Percentiles rank a stretch among this genome's conserved stretches.
These are phyloP conservation scores for Netelia melanura DNA, from an alignment of 2,888 invertebrate species.

Conservation along the genomic window DNA sequence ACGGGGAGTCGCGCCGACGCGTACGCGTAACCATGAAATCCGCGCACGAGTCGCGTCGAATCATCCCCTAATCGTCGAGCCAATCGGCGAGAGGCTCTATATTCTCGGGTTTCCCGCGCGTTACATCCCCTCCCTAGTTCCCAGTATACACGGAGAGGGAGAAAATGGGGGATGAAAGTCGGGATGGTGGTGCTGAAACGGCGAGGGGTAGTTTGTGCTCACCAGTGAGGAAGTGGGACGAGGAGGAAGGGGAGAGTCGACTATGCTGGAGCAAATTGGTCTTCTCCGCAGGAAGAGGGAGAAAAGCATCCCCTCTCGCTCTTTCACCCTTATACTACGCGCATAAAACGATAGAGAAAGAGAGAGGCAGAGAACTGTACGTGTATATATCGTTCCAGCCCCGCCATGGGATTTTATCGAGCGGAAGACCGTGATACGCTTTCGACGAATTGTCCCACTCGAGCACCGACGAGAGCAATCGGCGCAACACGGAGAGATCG, in stretches of 20 bases:
- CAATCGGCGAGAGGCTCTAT: constrained; percentile 73
- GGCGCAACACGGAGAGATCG: constrained; percentile 6
- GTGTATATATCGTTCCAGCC: constrained; percentile 15
- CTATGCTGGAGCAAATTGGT: constrained; percentile 59
- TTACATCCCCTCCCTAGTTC: constrained; percentile 46
- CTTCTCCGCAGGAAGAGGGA: constrained; percentile 36
- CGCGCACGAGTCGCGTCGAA: constrained; percentile 69
- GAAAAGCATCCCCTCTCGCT: constrained; percentile 23
- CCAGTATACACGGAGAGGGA: constrained; percentile 23
- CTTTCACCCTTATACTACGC: constrained; percentile 19
- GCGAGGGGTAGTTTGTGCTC: constrained; percentile 41
- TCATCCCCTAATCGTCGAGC: constrained; percentile 79
- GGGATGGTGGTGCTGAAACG: constrained; percentile 12
- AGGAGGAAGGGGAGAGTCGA: constrained; percentile 39
- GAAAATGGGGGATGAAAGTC: constrained; percentile 42
- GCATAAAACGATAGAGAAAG: background rate
- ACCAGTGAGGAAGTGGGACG: constrained; percentile 26
- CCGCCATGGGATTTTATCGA: constrained; percentile 66
- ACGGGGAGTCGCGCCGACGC: constrained; percentile 58
- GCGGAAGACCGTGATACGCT: constrained; percentile 67
- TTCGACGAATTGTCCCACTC: constrained; percentile 62
- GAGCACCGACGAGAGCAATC: constrained; percentile 5
- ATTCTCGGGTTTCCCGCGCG: constrained; percentile 58
- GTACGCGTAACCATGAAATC: constrained; percentile 10
- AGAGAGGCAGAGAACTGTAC: background rate